Conservation (phyloP, 2,888 invertebrate genomes). For the Campoletis raptor region DNA sequence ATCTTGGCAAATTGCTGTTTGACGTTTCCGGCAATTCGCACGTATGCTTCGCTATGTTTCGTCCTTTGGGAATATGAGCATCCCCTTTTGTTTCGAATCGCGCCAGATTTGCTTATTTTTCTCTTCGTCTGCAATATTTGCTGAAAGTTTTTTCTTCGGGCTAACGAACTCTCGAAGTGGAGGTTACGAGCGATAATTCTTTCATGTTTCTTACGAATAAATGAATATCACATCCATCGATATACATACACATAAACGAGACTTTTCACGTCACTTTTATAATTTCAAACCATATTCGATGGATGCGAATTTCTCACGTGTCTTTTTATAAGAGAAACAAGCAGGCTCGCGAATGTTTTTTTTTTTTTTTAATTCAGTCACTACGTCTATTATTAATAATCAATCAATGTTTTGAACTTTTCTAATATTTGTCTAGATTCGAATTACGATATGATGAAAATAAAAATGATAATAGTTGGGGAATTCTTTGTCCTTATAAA, state of each 20-base stretch:
- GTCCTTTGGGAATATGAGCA: constrained; percentile 28
- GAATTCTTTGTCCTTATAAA: too few relatives aligned
- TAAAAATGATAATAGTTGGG: too few relatives aligned
- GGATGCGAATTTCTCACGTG: too few relatives aligned
- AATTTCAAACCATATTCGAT: not conserved
- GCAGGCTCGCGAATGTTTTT: too few relatives aligned
- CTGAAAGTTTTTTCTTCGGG: not conserved
- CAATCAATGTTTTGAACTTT: too few relatives aligned
- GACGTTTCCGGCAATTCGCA: constrained; percentile 79
- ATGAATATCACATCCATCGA: not conserved
- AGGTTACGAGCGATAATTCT: not conserved
- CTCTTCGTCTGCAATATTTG: not conserved
- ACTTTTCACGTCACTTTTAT: not conserved
- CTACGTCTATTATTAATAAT: too few relatives aligned
- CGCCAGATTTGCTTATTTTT: constrained; percentile 25
- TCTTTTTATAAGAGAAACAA: too few relatives aligned
- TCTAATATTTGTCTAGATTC: too few relatives aligned
- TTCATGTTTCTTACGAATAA: not conserved
- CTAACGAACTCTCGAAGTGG: not conserved
- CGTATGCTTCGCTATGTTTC: constrained; percentile 71
- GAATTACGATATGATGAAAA: too few relatives aligned
- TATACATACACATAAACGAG: not conserved
- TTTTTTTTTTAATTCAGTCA: too few relatives aligned
- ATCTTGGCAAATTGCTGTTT: constrained; percentile 80
- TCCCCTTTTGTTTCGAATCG: constrained; percentile 34